Evolutionary conservation across 2,888 invertebrate genomes (phyloP), one percentile per base, ranked within the genome.

Genomic region (Dexiosoma caninum): DNA sequence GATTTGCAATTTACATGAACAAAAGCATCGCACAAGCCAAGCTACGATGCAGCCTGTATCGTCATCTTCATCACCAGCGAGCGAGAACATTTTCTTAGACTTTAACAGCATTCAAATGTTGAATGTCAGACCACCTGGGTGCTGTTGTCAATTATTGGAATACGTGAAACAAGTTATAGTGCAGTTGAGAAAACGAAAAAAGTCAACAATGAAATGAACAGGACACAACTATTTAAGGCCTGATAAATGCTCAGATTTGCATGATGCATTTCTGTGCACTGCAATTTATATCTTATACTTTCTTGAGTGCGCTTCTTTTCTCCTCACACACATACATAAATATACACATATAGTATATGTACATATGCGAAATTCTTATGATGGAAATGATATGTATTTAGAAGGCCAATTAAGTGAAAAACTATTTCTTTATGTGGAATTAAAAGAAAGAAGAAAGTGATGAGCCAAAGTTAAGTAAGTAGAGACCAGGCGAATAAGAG

Each of bases 81-180:
- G 3, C 71, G 8, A 37, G 51, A 71, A 60, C 10, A 16, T 62
- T 64, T 40, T 59, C 64, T 30, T 40, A 9, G 5, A 51, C 72
- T 74, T 62, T 78, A 78, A 75, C 78, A 74, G 74, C 76, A 83
- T 78, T 81, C 77, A 81, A 83, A 82, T 82, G 82, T 78, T 77
- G 74, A 78, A 78, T 81, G 82, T 71, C 82, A 72, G 81, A 83
- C 82, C 80, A 82, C 79, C 82, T 74, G 78, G 81, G 37, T 78
- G 55, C 64, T 69, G 49, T 75, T 78, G 82, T 81, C 77, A 81
- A 81, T 81, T 81, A 74, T 81, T 69, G 72, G 69, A 74, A 77
- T 66, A 64, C 59, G 53, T 60, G 32, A 59, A 81, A 81, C 81
- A 40, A 75, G 81, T 81, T 81, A 60, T 51, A 66, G 30, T 55